Conservation (phyloP, 2,113 vertebrate genomes). For the Cavia porcellus region DNA sequence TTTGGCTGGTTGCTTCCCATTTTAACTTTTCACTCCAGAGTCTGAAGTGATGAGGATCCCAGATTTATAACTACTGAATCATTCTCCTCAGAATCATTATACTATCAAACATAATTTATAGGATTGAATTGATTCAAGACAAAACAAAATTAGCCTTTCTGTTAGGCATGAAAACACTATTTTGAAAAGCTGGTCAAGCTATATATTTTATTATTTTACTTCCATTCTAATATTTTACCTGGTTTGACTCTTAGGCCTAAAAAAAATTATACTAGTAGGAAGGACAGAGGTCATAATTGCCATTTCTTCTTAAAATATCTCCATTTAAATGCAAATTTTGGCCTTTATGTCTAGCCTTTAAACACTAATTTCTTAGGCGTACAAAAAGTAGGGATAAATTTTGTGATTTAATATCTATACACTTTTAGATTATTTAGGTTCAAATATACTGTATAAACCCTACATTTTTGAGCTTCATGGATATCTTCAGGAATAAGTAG, state of each 20-base stretch:
- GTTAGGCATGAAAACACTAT: neutral
- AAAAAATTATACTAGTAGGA: neutral
- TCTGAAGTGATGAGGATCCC: neutral
- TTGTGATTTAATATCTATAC: constrained; percentile 81
- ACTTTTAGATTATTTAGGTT: constrained; percentile 69
- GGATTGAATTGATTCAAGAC: constrained; percentile 33
- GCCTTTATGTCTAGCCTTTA: constrained; percentile 90
- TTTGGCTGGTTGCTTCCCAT: constrained; percentile 58
- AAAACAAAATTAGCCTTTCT: neutral
- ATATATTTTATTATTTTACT: constrained; percentile 49
- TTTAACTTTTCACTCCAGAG: constrained; percentile 60
- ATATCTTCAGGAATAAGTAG: constrained; percentile 58
- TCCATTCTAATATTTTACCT: constrained; percentile 62
- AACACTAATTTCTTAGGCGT: constrained; percentile 86
- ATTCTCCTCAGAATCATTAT: neutral
- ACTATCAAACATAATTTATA: constrained; percentile 28
- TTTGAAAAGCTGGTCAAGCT: constrained; percentile 14
- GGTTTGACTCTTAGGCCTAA: constrained; percentile 36
- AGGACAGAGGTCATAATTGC: constrained; percentile 80
- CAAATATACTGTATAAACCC: constrained; percentile 71
- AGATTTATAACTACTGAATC: constrained; percentile 49
- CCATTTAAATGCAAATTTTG: constrained; percentile 92
- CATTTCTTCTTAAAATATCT: constrained; percentile 88
- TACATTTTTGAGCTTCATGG: constrained; percentile 72
- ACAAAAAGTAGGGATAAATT: constrained; percentile 85